Evolutionary conservation across 2,113 vertebrate genomes (phyloP).

Genomic region (Antechinus stuartii): DNA sequence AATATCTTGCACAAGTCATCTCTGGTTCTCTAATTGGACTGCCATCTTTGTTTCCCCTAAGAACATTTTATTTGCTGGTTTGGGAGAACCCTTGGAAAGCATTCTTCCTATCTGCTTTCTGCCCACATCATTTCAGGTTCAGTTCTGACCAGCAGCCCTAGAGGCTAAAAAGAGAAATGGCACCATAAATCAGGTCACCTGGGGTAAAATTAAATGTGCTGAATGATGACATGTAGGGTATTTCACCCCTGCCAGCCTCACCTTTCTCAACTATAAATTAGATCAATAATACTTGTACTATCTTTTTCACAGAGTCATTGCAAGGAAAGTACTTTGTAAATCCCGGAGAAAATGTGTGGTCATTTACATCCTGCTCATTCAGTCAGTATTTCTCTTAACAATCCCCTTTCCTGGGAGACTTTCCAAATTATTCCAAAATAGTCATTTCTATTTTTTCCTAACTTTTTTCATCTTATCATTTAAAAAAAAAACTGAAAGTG

Average conservation of each 20-base stretch:
- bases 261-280: not conserved
- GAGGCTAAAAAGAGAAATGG: not conserved
- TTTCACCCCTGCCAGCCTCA: not conserved
- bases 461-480: not conserved
- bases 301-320: not conserved
- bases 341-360: not conserved
- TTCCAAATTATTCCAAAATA: not conserved
- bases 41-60: not conserved
- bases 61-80: not conserved
- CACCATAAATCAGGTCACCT: not conserved
- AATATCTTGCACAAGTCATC: not conserved
- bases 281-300: not conserved
- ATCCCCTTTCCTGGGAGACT: not conserved
- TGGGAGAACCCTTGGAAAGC: not conserved
- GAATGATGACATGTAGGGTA: not conserved
- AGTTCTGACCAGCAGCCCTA: not conserved
- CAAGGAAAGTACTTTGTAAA: not conserved
- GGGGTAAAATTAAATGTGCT: not conserved
- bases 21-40: not conserved
- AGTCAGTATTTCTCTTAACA: not conserved
- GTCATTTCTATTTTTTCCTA: not conserved
- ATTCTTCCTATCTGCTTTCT: not conserved
- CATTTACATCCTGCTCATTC: not conserved
- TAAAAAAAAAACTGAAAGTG: not conserved
- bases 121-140: not conserved